Base-by-base conservation (phyloP, 1,140 invertebrate genomes). In the Monochamus saltuarius region DNA sequence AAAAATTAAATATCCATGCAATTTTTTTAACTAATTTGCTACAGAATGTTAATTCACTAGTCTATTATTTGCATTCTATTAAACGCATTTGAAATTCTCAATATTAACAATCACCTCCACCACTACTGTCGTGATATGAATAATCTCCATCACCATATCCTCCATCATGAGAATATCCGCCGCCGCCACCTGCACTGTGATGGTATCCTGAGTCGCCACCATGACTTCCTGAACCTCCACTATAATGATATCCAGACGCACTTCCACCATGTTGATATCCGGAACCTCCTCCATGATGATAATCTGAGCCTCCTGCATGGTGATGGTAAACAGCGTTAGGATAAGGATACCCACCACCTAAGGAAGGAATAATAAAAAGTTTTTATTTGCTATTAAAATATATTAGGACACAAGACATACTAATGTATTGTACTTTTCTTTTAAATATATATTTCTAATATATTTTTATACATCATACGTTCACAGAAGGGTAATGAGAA, bases 101-200 rank as follows among this genome's bases (percentile, higher is more conserved):
- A 29, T 29, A 29, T 29, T 6, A 52, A 29, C 7, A 14, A 52
- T 52, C 43, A n/a, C 22, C 13, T 4, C 35, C 22, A 3, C 1
- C 49, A 13, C 13, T 37, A 34, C 35, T 13, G 9, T 37, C 49
- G 10, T 51, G 11, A n/a, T n/a, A 13, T 16, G 17, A 11, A 47
- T 14, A 14, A n/a, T 19, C 46, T 13, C n/a, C 14, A 19, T 22
- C 19, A 4, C 46, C 11, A 34, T 13, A 16, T 38, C 38, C 47
- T 1, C 42, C 42, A 61, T 17, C 8, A 45, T 45, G 35, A 7
- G 17, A 17, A 45, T 56, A 56, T n/a, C 53, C 53, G 0, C 16
- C 53, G 4, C 39, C 53, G 1, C 8, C 43, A 2, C 43, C 43
- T 10, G 13, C 22, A 46, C 22, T 14, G 9, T 46, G 43, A 10